These are phyloP conservation scores for Brienomyrus longianalis DNA, from an alignment of 2,113 vertebrate genomes.

Conservation along the genomic window DNA sequence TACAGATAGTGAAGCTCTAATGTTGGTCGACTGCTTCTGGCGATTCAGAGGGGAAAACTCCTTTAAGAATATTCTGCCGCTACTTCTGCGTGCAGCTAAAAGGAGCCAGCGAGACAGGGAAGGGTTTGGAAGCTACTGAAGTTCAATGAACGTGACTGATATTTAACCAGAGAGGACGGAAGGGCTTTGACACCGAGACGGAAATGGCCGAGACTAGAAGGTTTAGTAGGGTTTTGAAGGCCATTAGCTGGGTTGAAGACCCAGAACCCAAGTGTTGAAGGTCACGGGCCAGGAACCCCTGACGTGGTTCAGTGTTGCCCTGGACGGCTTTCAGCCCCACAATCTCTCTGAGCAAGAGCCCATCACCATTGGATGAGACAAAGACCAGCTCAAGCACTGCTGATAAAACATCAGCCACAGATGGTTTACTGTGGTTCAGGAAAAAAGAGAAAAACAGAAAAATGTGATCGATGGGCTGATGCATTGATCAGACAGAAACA, in stretches of 20 bases:
- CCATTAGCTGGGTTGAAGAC: background rate
- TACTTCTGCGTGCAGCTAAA: constrained; percentile 14
- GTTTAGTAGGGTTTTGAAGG: background rate
- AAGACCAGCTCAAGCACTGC: background rate
- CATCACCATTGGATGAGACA: background rate
- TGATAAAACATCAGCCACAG: constrained; percentile 16
- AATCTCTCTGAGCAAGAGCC: background rate
- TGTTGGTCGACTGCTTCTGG: background rate
- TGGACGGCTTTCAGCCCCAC: background rate
- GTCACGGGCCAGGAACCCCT: background rate
- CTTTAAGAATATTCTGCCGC: background rate
- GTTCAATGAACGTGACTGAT: background rate
- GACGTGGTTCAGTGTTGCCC: background rate
- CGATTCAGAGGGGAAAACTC: background rate
- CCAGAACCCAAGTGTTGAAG: background rate
- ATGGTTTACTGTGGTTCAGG: background rate
- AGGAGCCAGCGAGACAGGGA: background rate
- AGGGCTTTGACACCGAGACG: background rate
- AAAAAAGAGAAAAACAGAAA: background rate
- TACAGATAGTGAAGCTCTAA: background rate
- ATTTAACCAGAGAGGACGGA: background rate
- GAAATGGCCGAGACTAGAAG: background rate
- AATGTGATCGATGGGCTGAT: background rate
- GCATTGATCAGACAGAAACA: constrained; percentile 2
- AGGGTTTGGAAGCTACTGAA: background rate